Percentiles rank a stretch among this genome's conserved stretches.
Conservation (phyloP, 2,888 invertebrate genomes). For the Panopea generosa region DNA sequence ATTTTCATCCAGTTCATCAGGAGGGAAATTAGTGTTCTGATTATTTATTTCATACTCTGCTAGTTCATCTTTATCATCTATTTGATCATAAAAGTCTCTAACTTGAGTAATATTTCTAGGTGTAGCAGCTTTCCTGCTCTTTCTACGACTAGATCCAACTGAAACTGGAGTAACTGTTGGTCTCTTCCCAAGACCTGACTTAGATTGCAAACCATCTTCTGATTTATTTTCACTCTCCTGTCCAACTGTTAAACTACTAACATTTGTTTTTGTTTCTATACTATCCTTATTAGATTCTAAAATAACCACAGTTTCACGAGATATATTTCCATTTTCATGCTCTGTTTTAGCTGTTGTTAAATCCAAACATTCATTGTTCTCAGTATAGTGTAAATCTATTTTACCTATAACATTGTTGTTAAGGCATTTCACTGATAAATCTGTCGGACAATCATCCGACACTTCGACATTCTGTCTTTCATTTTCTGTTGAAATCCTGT, state of each 20-base stretch:
- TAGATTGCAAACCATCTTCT: too few relatives aligned
- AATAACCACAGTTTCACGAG: too few relatives aligned
- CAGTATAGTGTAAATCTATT: constrained; percentile 41
- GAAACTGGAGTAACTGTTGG: not conserved
- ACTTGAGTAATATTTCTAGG: constrained; percentile 89
- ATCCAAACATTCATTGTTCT: constrained; percentile 18
- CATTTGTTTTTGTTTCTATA: too few relatives aligned
- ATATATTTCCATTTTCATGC: not conserved
- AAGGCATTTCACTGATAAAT: constrained; percentile 46
- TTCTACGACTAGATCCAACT: constrained; percentile 57
- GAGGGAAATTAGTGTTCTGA: constrained; percentile 72
- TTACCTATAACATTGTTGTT: constrained; percentile 60
- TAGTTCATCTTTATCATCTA: constrained; percentile 74
- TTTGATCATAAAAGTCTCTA: constrained; percentile 60
- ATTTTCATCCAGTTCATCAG: constrained; percentile 48
- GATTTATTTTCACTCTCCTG: not conserved
- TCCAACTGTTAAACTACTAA: too few relatives aligned
- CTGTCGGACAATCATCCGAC: constrained; percentile 23
- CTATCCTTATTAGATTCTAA: too few relatives aligned
- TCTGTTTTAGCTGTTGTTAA: constrained; percentile 1
- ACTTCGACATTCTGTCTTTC: constrained; percentile 21
- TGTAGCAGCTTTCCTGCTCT: constrained; percentile 87
- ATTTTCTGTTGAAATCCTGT: not conserved
- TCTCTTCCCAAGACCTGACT: too few relatives aligned
- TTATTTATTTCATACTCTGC: constrained; percentile 77